Evolutionary conservation across 2,113 vertebrate genomes (phyloP), one percentile per base, ranked within the genome.

Genomic region (Nicator chloris): DNA sequence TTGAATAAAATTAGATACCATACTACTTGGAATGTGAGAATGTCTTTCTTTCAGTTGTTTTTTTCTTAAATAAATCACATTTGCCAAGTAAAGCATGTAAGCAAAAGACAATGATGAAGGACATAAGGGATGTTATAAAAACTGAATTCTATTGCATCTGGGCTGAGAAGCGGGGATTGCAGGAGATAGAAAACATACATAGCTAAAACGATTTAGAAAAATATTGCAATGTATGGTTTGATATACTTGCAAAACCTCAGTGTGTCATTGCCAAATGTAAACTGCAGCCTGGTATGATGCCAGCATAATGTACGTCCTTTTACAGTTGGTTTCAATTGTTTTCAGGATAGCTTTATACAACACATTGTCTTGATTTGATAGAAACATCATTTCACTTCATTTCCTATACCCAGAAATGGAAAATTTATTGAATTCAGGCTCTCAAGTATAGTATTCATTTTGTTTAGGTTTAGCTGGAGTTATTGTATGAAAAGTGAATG

Each of bases 401-500:
- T 92, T 86, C 73, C 45, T 81, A 69, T 68, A 89, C 35, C 21
- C 65, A 94, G 88, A 65, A 84, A 79, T 72, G 40, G 59, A 64
- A 92, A 93, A 94, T 81, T 49, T 78, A 83, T 96, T 86, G 66
- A 78, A 90, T 78, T 94, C 90, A 83, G 60, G 10, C 59, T 82
- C 45, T 88, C 75, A 88, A 73, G 71, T 63, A 49, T 1, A 94
- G 40, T 17, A 64, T 73, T 90, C 15, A 66, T 88, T 97, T 94
- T 94, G 42, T 92, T 97, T 94, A 95, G 49, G 76, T 95, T 93
- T 80, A 86, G 44, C 31, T 84, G 45, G 33, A 76, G 35, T 79
- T 91, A 92, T 56, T 83, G 42, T 11, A 4, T 71, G 56, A 73
- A 63, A 92, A 85, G 10, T 65, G 45, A 92, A 54, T 0, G 0